Percentiles rank a stretch among this genome's conserved stretches.
phyloP scores from a whole-genome alignment of 1,140 invertebrate species.

The Trigoniulus corallinus region DNA sequence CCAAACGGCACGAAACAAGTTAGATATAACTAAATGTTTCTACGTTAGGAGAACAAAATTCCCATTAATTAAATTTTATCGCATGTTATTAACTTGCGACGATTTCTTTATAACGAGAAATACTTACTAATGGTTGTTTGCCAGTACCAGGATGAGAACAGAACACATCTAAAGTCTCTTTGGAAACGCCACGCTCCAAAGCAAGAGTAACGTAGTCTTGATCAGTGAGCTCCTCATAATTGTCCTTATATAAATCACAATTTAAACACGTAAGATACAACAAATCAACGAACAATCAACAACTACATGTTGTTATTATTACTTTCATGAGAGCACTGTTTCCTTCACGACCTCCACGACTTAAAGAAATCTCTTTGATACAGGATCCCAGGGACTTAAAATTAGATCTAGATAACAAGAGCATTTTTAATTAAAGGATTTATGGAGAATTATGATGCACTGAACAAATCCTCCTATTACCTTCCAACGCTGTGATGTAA shows the following conservation, averaged over 20 bases:
- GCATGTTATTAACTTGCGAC: not conserved
- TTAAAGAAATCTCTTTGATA: constrained; percentile 22
- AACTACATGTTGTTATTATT: not conserved
- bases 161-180: constrained; percentile 14
- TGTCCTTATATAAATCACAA: constrained; percentile 5
- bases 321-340: constrained; percentile 26
- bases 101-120: too few relatives aligned
- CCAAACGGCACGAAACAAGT: constrained; percentile 21
- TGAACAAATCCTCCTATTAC: too few relatives aligned
- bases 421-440: too few relatives aligned
- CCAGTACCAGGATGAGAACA: constrained; percentile 13
- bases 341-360: constrained; percentile 30
- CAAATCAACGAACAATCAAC: not conserved
- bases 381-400: constrained; percentile 24
- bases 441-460: too few relatives aligned
- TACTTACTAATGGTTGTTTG: too few relatives aligned
- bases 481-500: constrained; percentile 17
- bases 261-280: not conserved
- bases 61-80: constrained; percentile 10
- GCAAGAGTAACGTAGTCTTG: constrained; percentile 7
- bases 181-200: constrained; percentile 13
- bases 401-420: constrained; percentile 9
- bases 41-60: constrained; percentile 11
- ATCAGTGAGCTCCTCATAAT: constrained; percentile 2
- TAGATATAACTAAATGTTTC: constrained; percentile 7